Evolutionary conservation across 2,797 vertebrate genomes (phyloP), one percentile per base, ranked within the genome.

Genomic region (Cottoperca gobio): DNA sequence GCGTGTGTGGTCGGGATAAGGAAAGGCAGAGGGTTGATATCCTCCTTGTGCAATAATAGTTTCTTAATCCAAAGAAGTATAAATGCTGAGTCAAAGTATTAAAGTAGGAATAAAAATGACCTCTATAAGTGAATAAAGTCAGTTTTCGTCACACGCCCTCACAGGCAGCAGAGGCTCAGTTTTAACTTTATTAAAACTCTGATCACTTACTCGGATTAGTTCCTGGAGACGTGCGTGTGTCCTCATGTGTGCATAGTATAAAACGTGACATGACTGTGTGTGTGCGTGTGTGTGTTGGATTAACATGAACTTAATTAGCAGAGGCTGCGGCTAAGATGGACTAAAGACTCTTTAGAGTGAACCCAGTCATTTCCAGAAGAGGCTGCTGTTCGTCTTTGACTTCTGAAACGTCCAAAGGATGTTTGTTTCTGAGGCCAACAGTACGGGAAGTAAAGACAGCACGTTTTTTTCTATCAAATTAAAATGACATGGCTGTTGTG

Each of bases 241-340:
- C 35, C 43, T 52, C 55, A 52, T 60, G 61, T 59, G 77, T 78
- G 62, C 50, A 57, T 53, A 58, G 72, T 24, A 76, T 86, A 72
- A 83, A 83, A 62, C 4, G 39, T 73, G 42, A 73, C 63, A 69
- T 23, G 9, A 53, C 8, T 57, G 24, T 70, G 63, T 43, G 42
- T 60, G 45, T 3, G 24, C 3, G 24, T 46, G 42, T 65, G 53
- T 11, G 55, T 54, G 64, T 37, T 73, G 78, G 83, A 92, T 89
- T 86, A 88, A 66, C 60, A 83, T 72, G 45, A 78, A 84, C 6
- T 86, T 88, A 88, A 91, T 91, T 85, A 90, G 66, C 73, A 62
- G 10, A 58, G 50, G 78, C 76, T 68, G 69, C 59, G 68, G 70
- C 71, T 79, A 82, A 89, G 31, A 59, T 79, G 62, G 40, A 66